Evolutionary conservation across 2,888 invertebrate genomes (phyloP), one percentile per base, ranked within the genome.

Genomic region (Megamerina dolium): DNA sequence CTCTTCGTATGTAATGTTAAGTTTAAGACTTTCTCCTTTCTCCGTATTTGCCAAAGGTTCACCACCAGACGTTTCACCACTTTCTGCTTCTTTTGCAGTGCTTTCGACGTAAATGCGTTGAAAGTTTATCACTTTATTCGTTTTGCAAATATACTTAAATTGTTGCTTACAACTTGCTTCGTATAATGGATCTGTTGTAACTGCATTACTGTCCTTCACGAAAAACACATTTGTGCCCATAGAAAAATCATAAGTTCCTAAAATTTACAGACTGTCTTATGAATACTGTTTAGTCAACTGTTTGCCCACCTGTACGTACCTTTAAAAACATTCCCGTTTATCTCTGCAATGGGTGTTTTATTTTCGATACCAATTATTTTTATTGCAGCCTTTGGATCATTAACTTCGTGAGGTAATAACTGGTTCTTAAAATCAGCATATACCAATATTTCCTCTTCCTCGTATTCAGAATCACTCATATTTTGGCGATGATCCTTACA

Each of bases 221-320:
- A 87, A 86, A 62, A 86, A 83, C 63, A 87, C 72, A 52, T 81
- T 80, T 13, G 87, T 87, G 16, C 87, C 87, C 46, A 83, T 64
- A 8, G 80, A 74, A 60, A 80, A 77, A 58, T 81, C 80, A 66
- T 80, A 85, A 38, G 76, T 76, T 14, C 87, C 87, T 80, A 64
- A 43, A 31, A 31, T 31, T 3, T 35, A 17, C 5, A 23, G 20
- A 19, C 9, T 14, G 16, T 32, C 2, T n/a, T 31, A 14, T 31
- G 13, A 23, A 32, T 10, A 8, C 3, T 37, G 13, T 37, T 13
- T 27, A 26, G 3, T 36, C 5, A 13, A 5, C 3, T 12, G 13
- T 10, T 12, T 6, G 29, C 9, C 2, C 8, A 37, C 14, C 13
- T 4, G 6, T 30, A 39, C 35, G 37, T 60, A 77, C 79, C 79